Base-by-base conservation (phyloP, 2,888 invertebrate species). In the Erebia ligea region DNA sequence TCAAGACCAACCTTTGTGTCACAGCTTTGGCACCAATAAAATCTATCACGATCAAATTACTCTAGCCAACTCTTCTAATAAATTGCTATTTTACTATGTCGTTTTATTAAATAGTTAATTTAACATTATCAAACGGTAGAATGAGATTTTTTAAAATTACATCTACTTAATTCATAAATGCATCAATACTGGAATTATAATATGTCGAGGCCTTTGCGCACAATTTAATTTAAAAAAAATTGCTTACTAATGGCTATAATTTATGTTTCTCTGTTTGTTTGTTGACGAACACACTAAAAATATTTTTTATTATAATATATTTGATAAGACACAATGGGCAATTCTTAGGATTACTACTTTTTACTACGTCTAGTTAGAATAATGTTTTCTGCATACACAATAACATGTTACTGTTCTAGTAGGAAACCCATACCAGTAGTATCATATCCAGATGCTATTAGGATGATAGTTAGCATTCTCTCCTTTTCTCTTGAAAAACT, bases 11-110 rank as follows among this genome's bases (percentile, higher is more conserved):
- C 54, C 67, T 21, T 69, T 68, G 58, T 58, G 56, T 82, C 72
- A 76, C 78, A 84, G 82, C 89, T 90, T 91, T 90, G 91, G 91
- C 91, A 91, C 90, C 86, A 82, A 86, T 86, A 82, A 82, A 73
- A 81, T 79, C 79, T 86, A 84, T 67, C 64, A 67, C 59, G 48
- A 68, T 63, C 71, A 48, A 48, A 45, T 45, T 45, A 61, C 70
- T 72, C 54, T 63, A 72, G 69, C 67, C 65, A 66, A 68, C 67
- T 62, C 25, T 34, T 69, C 64, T 67, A 62, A 65, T 54, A 66
- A 50, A 69, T 54, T 54, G 19, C 10, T 54, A 54, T 54, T n/a
- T 50, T 25, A 58, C n/a, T 34, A 68, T 67, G 21, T 70, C 40
- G 57, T 68, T 52, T 66, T 64, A 56, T 68, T 67, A 54, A 42